phyloP scores from a whole-genome alignment of 2,888 invertebrate genomes.

The Orthonevra nobilis region DNA sequence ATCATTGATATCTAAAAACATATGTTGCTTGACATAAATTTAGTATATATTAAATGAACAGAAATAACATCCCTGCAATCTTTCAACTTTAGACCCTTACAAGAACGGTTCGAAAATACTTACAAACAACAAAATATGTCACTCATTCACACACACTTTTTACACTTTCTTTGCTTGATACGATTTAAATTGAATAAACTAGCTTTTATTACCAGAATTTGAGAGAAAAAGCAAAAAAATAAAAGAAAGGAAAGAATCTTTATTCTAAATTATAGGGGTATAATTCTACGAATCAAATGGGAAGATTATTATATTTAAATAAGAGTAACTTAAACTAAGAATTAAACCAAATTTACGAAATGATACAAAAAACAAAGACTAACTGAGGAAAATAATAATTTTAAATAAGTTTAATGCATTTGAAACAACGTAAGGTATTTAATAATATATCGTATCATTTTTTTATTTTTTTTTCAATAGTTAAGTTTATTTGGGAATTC shows the following conservation, averaged over 20 bases:
- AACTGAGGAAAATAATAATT: conserved; percentile 27
- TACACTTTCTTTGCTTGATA: conserved; percentile 20
- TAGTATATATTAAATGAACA: conserved; percentile 26
- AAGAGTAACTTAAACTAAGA: conserved; percentile 12
- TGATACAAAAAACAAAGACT: conserved; percentile 3
- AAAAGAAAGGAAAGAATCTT: no score
- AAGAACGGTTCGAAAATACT: conserved; percentile 39
- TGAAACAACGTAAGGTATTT: conserved; percentile 69
- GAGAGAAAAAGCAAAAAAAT: conserved; percentile 58
- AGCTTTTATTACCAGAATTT: conserved; percentile 58
- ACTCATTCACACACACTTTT: conserved; percentile 63
- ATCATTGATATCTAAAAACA: conserved; percentile 45
- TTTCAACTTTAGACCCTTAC: conserved; percentile 37
- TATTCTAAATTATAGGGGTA: conserved; percentile 47
- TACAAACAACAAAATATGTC: conserved; percentile 34
- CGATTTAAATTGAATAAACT: conserved; percentile 37
- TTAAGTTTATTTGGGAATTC: conserved; percentile 23
- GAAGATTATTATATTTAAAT: no score
- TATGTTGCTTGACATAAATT: neutral
- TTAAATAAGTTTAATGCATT: conserved; percentile 54
- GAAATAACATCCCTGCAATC: conserved; percentile 59
- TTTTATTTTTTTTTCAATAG: conserved; percentile 18
- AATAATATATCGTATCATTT: conserved; percentile 45
- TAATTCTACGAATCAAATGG: conserved; percentile 41
- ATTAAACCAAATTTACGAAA: neutral